Base-by-base conservation (phyloP, 2,797 vertebrate species). In the Muraenolepis orangiensis region DNA sequence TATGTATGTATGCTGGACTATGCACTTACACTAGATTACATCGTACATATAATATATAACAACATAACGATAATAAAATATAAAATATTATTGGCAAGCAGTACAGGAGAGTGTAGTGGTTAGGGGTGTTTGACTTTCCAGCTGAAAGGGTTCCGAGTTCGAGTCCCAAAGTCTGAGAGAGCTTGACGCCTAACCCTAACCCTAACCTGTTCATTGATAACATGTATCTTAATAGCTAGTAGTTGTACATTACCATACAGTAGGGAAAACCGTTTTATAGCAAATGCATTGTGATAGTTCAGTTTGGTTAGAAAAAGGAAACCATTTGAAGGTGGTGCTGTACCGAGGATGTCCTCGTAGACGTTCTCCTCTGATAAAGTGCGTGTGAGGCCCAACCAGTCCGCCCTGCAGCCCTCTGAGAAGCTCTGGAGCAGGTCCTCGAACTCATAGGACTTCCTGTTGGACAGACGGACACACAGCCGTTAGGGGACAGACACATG, bases 321-420 rank as follows among this genome's bases (percentile, higher is more conserved):
- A 46, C 18, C 3, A 18, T 46, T 20, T 20, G 42, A 68, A 31
- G 29, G 12, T n/a, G n/a, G n/a, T n/a, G n/a, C n/a, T 16, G 4
- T 89, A 91, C 89, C 98, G 85, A 97, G 91, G 79, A 99, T 99
- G 89, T 99, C 98, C 85, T 99, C 97, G 0, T 99, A 99, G 92
- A 99, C 90, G 70, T 99, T 99, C 87, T 99, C 98, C 83, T 98
- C 96, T 0, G 98, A 99, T 95, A 98, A 96, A 95, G 97, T 98
- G 95, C 96, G 96, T 83, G 96, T 93, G 72, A 97, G 94, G 72
- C 95, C 95, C 91, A 97, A 96, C 96, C 96, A 97, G 87, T 98
- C 96, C 76, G 95, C 96, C 77, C 93, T 92, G 83, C 93, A 92
- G 40, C 91, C 93, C 80, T 97, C 96, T 0, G 93, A 86, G 0